These are phyloP conservation scores for Marcusenius ussheri DNA, from an alignment of 2,113 vertebrate species.

Conservation along the genomic window DNA sequence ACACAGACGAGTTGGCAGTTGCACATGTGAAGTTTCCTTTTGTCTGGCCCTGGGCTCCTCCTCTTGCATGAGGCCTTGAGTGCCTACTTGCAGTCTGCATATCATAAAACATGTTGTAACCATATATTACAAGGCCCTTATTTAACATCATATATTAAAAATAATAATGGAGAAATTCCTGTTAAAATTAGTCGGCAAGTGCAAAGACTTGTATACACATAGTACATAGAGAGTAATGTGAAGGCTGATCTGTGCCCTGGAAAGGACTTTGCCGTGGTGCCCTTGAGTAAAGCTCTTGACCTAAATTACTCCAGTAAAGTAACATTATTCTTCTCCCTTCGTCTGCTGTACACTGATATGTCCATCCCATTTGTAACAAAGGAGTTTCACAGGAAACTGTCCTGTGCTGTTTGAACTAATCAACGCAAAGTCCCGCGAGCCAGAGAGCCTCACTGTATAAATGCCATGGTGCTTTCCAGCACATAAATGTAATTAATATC, in stretches of 20 bases:
- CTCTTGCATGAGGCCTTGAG: neutral
- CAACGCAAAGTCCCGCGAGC: constrained; percentile 25
- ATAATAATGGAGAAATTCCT: neutral
- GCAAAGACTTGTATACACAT: neutral
- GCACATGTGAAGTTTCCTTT: neutral
- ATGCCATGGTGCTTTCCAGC: constrained; percentile 41
- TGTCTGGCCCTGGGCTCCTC: neutral
- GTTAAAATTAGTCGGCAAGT: neutral
- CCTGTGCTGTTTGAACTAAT: constrained; percentile 10
- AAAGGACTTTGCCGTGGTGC: neutral
- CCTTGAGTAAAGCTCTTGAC: neutral
- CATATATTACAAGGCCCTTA: neutral
- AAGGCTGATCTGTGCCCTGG: neutral
- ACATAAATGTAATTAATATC: constrained; percentile 41
- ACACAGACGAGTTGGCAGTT: neutral
- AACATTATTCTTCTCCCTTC: neutral
- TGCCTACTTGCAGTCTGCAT: neutral
- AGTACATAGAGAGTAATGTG: neutral
- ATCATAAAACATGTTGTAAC: neutral
- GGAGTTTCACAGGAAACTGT: neutral
- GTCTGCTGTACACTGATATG: neutral
- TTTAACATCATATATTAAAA: neutral
- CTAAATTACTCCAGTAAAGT: neutral
- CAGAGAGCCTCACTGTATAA: constrained; percentile 34
- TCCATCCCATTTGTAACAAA: neutral